Conservation (phyloP, 2,113 vertebrate species). For the Petrocephalus microphthalmus region DNA sequence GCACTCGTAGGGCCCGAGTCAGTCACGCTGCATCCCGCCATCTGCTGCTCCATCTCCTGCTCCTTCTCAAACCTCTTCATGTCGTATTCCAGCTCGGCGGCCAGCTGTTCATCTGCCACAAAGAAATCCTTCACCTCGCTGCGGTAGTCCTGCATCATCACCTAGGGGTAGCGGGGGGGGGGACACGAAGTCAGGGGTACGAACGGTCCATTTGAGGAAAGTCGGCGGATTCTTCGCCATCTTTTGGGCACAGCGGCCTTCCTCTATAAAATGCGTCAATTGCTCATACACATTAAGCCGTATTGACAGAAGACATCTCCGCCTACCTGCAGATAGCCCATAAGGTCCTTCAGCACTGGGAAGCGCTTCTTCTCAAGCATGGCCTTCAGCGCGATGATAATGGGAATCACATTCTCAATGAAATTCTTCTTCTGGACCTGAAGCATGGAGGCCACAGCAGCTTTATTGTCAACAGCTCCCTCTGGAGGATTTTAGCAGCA, state of each 20-base stretch:
- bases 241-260: neutral
- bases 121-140: slow-evolving; percentile 85
- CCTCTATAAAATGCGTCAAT: neutral
- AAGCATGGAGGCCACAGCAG: slow-evolving; percentile 20
- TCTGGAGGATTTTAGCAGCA: slow-evolving; percentile 16
- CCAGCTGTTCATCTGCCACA: slow-evolving; percentile 79
- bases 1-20: neutral
- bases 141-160: slow-evolving; percentile 84
- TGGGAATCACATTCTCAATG: slow-evolving; percentile 82
- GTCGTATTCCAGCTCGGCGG: slow-evolving; percentile 83
- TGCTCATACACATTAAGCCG: neutral
- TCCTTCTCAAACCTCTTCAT: slow-evolving; percentile 76
- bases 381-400: slow-evolving; percentile 78
- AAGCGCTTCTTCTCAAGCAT: slow-evolving; percentile 78
- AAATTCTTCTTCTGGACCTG: slow-evolving; percentile 93
- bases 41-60: slow-evolving; percentile 48
- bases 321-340: slow-evolving; percentile 82
- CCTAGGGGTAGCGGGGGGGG: slow-evolving; percentile 58
- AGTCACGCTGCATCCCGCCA: slow-evolving; percentile 33
- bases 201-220: neutral
- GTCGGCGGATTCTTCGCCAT: neutral
- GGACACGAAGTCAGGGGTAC: too few relatives aligned
- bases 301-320: neutral
- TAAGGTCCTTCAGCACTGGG: slow-evolving; percentile 79
- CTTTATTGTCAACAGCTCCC: slow-evolving; percentile 5